Evolutionary conservation across 2,888 invertebrate species (phyloP).

Genomic region (Nomada goodeniana): DNA sequence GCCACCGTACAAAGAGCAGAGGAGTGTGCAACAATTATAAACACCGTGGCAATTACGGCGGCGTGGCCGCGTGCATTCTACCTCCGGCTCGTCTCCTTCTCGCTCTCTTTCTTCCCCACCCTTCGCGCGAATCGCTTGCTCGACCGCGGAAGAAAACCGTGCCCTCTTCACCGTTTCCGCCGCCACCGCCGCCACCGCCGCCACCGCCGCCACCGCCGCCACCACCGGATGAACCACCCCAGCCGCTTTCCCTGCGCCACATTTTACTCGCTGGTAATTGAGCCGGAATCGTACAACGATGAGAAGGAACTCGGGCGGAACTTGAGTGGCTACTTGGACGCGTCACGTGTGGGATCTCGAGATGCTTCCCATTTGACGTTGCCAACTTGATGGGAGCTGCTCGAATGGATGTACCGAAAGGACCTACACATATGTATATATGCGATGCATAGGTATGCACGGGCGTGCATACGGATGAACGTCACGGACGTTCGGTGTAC

Average conservation of each 20-base stretch:
- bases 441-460: not conserved
- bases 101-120: conserved; percentile 14
- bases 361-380: conserved; percentile 53
- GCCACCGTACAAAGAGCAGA: conserved; percentile 61
- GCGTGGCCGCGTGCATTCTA: conserved; percentile 68
- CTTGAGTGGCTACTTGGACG: conserved; percentile 68
- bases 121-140: conserved; percentile 48
- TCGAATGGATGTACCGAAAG: not conserved
- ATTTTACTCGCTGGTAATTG: conserved; percentile 69
- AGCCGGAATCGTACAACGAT: conserved; percentile 62
- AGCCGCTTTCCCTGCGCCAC: conserved; percentile 54
- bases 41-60: conserved; percentile 77
- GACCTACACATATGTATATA: not conserved
- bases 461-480: too few species aligned
- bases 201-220: conserved; percentile 33
- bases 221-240: conserved; percentile 46
- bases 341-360: conserved; percentile 68
- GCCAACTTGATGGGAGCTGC: not conserved
- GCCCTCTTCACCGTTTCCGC: conserved; percentile 61
- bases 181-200: conserved; percentile 32
- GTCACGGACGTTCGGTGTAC: too few species aligned
- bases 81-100: conserved; percentile 35
- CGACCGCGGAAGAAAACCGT: conserved; percentile 56
- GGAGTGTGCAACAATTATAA: conserved; percentile 78
- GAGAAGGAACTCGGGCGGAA: conserved; percentile 60